A percentile compares a stretch with the other conserved stretches of the same genome.
phyloP scores from a whole-genome alignment of 2,888 invertebrate species.

The Melikaiella ostensackeni region DNA sequence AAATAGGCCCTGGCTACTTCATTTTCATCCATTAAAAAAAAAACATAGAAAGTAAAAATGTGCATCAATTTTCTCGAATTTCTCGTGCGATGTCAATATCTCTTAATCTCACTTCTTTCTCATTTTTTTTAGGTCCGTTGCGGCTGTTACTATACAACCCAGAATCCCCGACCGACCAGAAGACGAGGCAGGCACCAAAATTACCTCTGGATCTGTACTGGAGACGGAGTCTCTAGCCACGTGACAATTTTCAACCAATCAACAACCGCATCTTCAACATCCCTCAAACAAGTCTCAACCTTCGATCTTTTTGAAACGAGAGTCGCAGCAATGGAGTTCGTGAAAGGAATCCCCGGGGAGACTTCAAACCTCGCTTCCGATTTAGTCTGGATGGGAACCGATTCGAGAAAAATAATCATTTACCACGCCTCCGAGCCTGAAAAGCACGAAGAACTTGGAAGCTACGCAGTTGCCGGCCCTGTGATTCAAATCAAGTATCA shows the following conservation, averaged over 20 bases:
- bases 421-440: conserved; percentile 93
- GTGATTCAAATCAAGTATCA: conserved; percentile 89
- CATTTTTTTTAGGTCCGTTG: conserved; percentile 85
- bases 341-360: conserved; percentile 82
- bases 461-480: conserved; percentile 83
- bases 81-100: too few species aligned
- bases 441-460: conserved; percentile 87
- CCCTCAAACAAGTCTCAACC: conserved; percentile 85
- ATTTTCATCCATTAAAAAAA: too few species aligned
- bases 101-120: neutral
- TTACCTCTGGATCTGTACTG: conserved; percentile 94
- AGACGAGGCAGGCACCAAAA: conserved; percentile 86
- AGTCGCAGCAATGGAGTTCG: conserved; percentile 90
- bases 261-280: conserved; percentile 83
- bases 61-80: too few species aligned
- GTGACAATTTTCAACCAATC: conserved; percentile 88
- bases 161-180: conserved; percentile 79
- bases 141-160: conserved; percentile 92
- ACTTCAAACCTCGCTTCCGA: conserved; percentile 79
- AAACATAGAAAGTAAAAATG: too few species aligned
- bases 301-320: conserved; percentile 90
- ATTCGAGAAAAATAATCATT: conserved; percentile 88
- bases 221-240: conserved; percentile 87
- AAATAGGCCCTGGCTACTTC: too few species aligned
- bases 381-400: conserved; percentile 96